Evolutionary conservation across 2,113 vertebrate species (phyloP), one percentile per base, ranked within the genome.

Genomic region (Mesocricetus auratus): DNA sequence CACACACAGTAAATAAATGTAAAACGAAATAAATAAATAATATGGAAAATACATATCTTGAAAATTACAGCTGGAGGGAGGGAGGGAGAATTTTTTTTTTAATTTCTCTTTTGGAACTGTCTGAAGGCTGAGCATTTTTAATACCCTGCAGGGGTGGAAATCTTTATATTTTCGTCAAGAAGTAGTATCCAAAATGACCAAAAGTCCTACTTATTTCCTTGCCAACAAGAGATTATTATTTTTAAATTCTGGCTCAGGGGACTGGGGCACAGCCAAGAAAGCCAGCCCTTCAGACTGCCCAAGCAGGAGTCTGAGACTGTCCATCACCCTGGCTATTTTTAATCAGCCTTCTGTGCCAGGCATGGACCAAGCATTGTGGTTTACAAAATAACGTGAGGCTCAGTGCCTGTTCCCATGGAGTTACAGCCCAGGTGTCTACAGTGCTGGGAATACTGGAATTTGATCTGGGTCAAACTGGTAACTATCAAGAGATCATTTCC

Each of bases 281-380:
- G 31, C 66, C 90, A 88, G 96, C 50, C 92, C 13, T 86, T 33
- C 77, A 97, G 71, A 96, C 91, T 0, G 29, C 71, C 88, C 47
- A 36, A 75, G 93, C 82, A 60, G 71, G 68, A 94, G 92, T 90
- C 96, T 86, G 56, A 93, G 92, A 94, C 96, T 39, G 58, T 50
- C 91, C 88, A 86, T 90, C 73, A 93, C 92, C n/a, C 81, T 36
- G 71, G 96, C 81, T 96, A 97, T 97, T 98, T 97, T 97, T 97
- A 97, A 97, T 83, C 97, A 71, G 75, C 73, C 68, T 89, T 96
- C 47, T 19, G 5, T 95, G 96, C 90, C 96, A 95, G 90, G 74
- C 16, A 66, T 69, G 79, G 85, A 94, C 92, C 64, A 88, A n/a
- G 81, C 89, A 92, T 42, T 82, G 77, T 89, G 47, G 47, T 92